phyloP scores from a whole-genome alignment of 2,797 vertebrate genomes.

The Tamandua tetradactyla region DNA sequence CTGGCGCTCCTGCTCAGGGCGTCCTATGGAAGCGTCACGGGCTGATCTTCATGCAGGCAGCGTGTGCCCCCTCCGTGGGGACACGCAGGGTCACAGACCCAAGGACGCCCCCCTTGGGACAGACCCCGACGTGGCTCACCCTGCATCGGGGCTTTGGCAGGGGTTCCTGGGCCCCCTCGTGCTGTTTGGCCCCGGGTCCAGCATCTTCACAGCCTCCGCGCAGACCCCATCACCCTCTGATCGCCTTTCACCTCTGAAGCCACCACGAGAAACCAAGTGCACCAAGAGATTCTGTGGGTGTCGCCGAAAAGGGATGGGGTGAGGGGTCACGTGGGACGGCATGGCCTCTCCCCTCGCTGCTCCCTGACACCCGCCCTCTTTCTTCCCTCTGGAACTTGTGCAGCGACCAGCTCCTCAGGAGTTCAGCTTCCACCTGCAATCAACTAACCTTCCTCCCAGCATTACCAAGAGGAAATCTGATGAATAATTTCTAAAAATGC shows the following conservation, averaged over 20 bases:
- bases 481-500: background rate
- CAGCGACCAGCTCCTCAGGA: background rate
- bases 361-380: background rate
- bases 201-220: no score
- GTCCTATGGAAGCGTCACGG: no score
- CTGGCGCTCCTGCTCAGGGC: no score
- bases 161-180: no score
- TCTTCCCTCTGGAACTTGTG: background rate
- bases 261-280: background rate
- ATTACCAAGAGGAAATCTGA: no score
- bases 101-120: no score
- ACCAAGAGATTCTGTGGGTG: background rate
- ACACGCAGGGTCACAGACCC: no score
- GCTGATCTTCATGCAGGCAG: no score
- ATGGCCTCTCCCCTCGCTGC: background rate
- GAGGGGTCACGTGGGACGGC: background rate
- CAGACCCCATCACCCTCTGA: background rate
- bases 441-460: background rate
- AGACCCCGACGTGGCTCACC: no score
- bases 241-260: background rate
- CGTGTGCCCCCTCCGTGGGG: no score
- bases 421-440: background rate
- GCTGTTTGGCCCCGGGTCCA: no score
- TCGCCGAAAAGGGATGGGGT: background rate
- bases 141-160: no score